Percentiles rank a stretch among this genome's conserved stretches.
Evolutionary conservation across 1,140 invertebrate genomes (phyloP).

Genomic region (Globodera ellingtonae): DNA sequence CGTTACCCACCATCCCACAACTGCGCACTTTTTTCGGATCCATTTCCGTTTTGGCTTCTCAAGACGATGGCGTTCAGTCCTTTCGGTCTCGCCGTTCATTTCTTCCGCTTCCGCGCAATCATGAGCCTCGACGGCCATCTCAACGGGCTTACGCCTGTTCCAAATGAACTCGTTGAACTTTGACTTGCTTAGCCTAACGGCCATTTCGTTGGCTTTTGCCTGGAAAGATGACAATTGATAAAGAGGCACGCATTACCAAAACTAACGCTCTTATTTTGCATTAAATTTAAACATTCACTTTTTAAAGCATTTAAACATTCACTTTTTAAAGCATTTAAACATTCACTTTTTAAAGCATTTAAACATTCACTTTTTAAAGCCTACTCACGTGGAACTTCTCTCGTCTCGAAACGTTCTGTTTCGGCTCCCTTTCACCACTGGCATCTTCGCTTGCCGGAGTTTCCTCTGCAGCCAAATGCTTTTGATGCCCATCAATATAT

Average conservation of each 20-base stretch:
- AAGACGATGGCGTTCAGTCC: not conserved
- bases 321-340: too few species aligned
- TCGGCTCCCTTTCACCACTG: not conserved
- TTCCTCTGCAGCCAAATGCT: not conserved
- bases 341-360: not conserved
- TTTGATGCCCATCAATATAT: not conserved
- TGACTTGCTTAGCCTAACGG: slow-evolving; percentile 34
- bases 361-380: slow-evolving; percentile 1
- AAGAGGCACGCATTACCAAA: not conserved
- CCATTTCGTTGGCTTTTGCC: slow-evolving; percentile 45
- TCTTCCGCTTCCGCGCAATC: not conserved
- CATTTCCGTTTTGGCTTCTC: slow-evolving; percentile 7
- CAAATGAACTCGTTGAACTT: slow-evolving; percentile 44
- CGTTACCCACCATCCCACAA: not conserved
- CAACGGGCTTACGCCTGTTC: slow-evolving; percentile 32
- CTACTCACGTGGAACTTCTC: slow-evolving; percentile 14
- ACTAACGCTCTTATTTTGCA: not conserved
- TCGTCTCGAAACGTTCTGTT: not conserved
- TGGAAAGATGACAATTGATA: slow-evolving; percentile 6
- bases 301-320: too few species aligned
- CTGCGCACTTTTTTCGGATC: not conserved
- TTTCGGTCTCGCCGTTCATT: not conserved
- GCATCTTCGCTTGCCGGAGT: too few species aligned
- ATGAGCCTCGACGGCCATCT: slow-evolving; percentile 28
- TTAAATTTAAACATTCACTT: not conserved